phyloP scores from a whole-genome alignment of 1,140 invertebrate genomes.

The Manduca sexta region DNA sequence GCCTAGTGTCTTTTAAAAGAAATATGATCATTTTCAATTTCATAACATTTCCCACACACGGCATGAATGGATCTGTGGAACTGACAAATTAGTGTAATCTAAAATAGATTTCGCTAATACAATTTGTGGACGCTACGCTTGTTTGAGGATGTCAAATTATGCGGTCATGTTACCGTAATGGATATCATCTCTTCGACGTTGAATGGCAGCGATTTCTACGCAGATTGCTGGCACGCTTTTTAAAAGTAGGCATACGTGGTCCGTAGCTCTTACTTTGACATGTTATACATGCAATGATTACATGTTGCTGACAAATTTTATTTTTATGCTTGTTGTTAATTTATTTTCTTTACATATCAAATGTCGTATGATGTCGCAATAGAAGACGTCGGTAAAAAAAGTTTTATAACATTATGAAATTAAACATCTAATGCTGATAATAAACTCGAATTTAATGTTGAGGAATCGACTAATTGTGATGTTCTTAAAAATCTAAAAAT shows the following conservation, averaged over 20 bases:
- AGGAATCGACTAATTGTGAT: too few species aligned
- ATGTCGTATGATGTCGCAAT: too few species aligned
- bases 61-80: conserved; percentile 44
- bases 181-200: conserved; percentile 20
- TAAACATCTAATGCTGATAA: too few species aligned
- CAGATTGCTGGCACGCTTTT: background rate
- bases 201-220: conserved; percentile 1
- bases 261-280: too few species aligned
- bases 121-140: conserved; percentile 25
- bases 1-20: conserved; percentile 66
- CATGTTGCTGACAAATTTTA: too few species aligned
- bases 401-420: background rate
- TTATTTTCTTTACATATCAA: too few species aligned
- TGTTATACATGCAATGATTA: too few species aligned
- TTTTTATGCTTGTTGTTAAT: too few species aligned
- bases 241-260: background rate
- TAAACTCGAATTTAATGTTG: too few species aligned
- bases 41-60: conserved; percentile 65
- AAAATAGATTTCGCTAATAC: conserved; percentile 45
- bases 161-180: conserved; percentile 21
- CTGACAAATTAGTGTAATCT: conserved; percentile 67
- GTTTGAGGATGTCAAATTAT: conserved; percentile 28
- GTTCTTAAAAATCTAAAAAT: too few species aligned
- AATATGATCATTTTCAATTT: conserved; percentile 73
- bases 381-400: too few species aligned